Base-by-base conservation (phyloP, 2,888 invertebrate species). In the Drosophila putrida region DNA sequence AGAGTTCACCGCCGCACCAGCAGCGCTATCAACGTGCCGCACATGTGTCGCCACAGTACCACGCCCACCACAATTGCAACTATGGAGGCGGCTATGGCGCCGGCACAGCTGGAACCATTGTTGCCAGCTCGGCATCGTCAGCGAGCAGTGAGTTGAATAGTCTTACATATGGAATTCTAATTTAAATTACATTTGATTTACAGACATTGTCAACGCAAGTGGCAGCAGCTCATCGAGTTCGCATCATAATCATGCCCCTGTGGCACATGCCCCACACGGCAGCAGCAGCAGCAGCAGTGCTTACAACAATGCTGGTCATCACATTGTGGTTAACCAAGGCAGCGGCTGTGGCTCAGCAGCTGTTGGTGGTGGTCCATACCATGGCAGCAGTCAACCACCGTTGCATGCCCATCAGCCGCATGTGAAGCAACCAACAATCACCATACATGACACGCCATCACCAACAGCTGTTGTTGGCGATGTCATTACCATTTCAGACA, bases 361-460 rank as follows among this genome's bases (percentile, higher is more conserved):
- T 10, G 62, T 62, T 13, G 31, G 53, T 13, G 28, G 51, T n/a
- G 63, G 60, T 10, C 41, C 39, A 8, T 73, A 88, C 38, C 78
- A 80, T 31, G 68, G 79, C 66, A 62, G 67, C 38, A 38, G 51
- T 75, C 49, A 88, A 62, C 72, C 74, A 49, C 85, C 75, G 62
- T 64, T 78, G 61, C 79, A 86, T 54, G 75, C 80, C 33, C 85
- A 89, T 58, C 88, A 90, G 57, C 55, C 78, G 64, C 75, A 65
- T 43, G 88, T 92, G 36, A 92, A 92, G 75, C 91, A 92, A 68
- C 98, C 97, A 90, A 98, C 98, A 13, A 98, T 98, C 90, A 98
- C 98, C 62, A 98, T 98, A 88, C 95, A 97, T 79, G 98, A 98
- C 93, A 98, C 98, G 28, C 98, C 98, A 0, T 98, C 98, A 33